These are phyloP conservation scores for Bombycilla garrulus DNA, from an alignment of 2,113 vertebrate species.

Conservation along the genomic window DNA sequence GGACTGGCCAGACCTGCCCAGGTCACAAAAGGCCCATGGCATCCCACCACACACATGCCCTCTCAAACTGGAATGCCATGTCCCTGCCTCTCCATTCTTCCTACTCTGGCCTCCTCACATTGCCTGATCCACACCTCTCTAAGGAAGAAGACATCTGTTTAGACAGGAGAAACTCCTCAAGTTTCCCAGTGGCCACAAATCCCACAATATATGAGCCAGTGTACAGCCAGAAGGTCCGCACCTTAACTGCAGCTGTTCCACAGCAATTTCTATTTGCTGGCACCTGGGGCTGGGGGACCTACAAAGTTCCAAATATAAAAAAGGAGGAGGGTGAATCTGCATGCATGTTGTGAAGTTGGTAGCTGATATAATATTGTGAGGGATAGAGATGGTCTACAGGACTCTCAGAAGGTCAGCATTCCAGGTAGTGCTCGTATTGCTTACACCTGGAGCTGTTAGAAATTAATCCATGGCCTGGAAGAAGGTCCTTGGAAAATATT, in stretches of 20 bases:
- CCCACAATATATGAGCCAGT: background rate
- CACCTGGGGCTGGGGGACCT: background rate
- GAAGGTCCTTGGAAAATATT: background rate
- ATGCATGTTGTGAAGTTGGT: accelerated
- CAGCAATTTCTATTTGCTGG: background rate
- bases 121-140: background rate
- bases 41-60: background rate
- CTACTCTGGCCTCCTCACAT: background rate
- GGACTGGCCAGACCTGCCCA: background rate
- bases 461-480: background rate
- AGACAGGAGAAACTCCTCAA: background rate
- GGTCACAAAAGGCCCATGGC: background rate
- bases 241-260: background rate
- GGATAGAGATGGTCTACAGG: background rate
- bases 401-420: background rate
- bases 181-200: background rate
- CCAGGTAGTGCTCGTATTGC: background rate
- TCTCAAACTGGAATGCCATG: background rate
- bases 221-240: background rate
- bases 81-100: background rate
- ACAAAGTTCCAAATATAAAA: background rate
- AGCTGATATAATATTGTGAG: background rate
- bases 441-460: background rate
- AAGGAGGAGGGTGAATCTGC: background rate
- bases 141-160: background rate